Base-by-base conservation (phyloP, 1,140 invertebrate species). In the Eupristina koningsbergeri region DNA sequence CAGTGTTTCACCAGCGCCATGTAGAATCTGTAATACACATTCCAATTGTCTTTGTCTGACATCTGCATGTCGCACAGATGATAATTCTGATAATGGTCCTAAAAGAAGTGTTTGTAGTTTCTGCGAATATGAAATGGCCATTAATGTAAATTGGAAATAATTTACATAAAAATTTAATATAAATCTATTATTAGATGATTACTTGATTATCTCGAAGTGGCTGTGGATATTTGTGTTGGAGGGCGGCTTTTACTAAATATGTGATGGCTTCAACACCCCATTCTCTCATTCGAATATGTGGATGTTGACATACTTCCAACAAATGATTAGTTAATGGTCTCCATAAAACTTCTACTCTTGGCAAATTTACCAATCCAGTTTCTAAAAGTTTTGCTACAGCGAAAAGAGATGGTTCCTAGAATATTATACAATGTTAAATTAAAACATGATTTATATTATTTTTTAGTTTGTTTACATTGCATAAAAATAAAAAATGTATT, bases 221-320 rank as follows among this genome's bases (percentile, higher is more conserved):
- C 84, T 97, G 94, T 47, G 95, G 94, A 91, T 97, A 97, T 92
- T 97, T 97, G 87, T 96, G 95, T 85, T 96, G 95, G 67, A 99
- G 93, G n/a, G 98, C 98, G 0, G 97, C 96, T 92, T 98, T 97
- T 0, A 99, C 97, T 31, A 99, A 93, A 89, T 97, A 98, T 0
- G 98, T 99, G 29, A 99, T 95, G 3, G 98, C 98, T 92, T 99
- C 98, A 1, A 98, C 98, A 11, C 98, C 98, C 98, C 98, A 99
- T 92, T 98, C 98, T 50, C 98, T 93, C 97, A 99, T 98, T 83
- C 97, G 94, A 80, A 97, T 96, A 88, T 99, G 97, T 0, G 98
- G 97, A 93, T 99, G 98, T 89, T 97, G 97, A 90, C 98, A 99
- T 45, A 99, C 98, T 93, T 99, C 98, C 29, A 99, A 89, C 34